Evolutionary conservation across 2,113 vertebrate genomes (phyloP), one percentile per base, ranked within the genome.

Genomic region (Cyprinus carpio): DNA sequence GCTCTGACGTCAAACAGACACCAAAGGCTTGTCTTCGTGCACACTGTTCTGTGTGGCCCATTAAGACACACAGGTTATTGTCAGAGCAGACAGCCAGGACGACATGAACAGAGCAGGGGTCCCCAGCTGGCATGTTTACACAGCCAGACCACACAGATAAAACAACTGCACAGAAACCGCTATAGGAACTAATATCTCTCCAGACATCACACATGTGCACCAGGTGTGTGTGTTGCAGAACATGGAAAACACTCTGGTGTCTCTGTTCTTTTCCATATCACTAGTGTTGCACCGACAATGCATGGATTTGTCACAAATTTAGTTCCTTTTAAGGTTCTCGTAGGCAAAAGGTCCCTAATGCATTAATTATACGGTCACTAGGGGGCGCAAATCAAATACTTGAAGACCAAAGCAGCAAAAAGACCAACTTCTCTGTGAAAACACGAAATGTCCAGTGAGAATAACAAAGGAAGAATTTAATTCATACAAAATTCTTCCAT

Each of bases 121-220:
- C 91, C 92, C 90, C 40, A 10, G 46, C 8, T 74, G 80, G 90
- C 87, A 89, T 92, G 91, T 94, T 93, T 92, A 92, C 89, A 92
- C 91, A 86, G 90, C 87, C 85, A 88, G 93, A 92, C 90, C 91
- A 91, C 91, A 93, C 92, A 93, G 91, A 93, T 90, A 90, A 92
- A 91, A 91, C 91, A 88, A 85, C 64, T 72, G 12, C 64, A 80
- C 76, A 67, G 64, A 51, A 54, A 40, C 12, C 79, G 16, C 34
- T 34, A 76, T 49, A 85, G 67, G 51, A 54, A 69, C 76, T 56
- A 79, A 31, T 87, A 65, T 89, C 88, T 87, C 74, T 90, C 80
- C 87, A 82, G 86, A 54, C 84, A 75, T 71, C 84, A 81, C 92
- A 93, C 87, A 84, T 92, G 92, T 60, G 87, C 37, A 2, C 93